phyloP scores from a whole-genome alignment of 2,113 vertebrate genomes.

The Neolamprologus fasciatus region DNA sequence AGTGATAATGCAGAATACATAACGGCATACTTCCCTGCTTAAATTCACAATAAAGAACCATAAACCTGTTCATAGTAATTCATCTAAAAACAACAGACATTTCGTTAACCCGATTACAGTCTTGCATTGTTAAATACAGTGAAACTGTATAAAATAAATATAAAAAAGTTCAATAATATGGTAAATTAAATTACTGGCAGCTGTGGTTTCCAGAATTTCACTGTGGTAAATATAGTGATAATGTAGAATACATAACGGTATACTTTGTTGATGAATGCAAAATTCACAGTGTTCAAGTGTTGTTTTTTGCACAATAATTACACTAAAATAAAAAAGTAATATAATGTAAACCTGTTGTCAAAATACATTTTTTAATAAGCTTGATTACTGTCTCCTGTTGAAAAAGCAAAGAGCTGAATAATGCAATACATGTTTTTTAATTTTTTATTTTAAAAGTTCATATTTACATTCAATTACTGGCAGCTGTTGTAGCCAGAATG shows the following conservation, averaged over 20 bases:
- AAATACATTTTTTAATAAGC: not conserved
- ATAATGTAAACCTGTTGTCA: not conserved
- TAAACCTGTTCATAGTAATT: not conserved
- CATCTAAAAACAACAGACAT: not conserved
- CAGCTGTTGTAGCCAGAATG: not conserved
- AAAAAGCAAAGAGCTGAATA: not conserved
- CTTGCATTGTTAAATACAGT: not conserved
- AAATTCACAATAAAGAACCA: not conserved
- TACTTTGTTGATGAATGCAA: not conserved
- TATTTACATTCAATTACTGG: not conserved
- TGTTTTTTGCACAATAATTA: not conserved
- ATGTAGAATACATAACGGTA: not conserved
- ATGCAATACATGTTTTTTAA: not conserved
- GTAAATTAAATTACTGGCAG: not conserved
- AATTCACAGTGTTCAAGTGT: not conserved
- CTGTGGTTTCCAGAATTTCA: not conserved
- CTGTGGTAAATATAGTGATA: not conserved
- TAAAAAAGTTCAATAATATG: not conserved
- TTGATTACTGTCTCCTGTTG: not conserved
- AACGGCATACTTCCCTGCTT: not conserved
- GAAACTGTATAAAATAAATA: not conserved
- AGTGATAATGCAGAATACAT: not conserved
- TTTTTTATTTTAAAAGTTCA: not conserved
- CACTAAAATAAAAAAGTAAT: not conserved
- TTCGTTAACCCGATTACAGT: not conserved